Base-by-base conservation (phyloP, 2,888 invertebrate genomes). In the Aromia moschata region DNA sequence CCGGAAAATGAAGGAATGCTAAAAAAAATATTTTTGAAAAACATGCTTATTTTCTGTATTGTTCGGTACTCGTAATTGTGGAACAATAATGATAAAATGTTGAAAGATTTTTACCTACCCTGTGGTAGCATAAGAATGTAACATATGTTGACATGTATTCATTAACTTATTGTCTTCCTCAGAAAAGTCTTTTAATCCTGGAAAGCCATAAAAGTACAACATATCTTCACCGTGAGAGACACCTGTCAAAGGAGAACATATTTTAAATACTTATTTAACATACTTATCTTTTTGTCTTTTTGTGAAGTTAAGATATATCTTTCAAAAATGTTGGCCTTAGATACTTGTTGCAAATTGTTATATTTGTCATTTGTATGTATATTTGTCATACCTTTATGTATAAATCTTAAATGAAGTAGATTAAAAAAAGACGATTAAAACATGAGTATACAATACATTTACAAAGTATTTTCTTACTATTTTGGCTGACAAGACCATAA, bases 281-380 rank as follows among this genome's bases (percentile, higher is more conserved):
- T n/a, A n/a, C n/a, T n/a, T n/a, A n/a, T n/a, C n/a, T n/a, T n/a
- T n/a, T n/a, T n/a, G n/a, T n/a, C n/a, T n/a, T n/a, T n/a, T n/a
- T n/a, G n/a, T n/a, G n/a, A n/a, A n/a, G n/a, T n/a, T n/a, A n/a
- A n/a, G n/a, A n/a, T n/a, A n/a, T n/a, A n/a, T n/a, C n/a, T n/a
- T n/a, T 25, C n/a, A 89, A 37, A 7, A 37, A n/a, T 37, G 12
- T 15, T 18, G 2, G 17, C n/a, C 3, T n/a, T 3, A 37, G n/a
- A 37, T 7, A 37, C 11, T 37, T n/a, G 14, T 18, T 16, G 9
- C 25, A 25, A 4, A 4, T 25, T 9, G 25, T 25, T 25, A 25
- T 5, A 25, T 4, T 25, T 9, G 25, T 25, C 25, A 5, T 25
- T 5, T 9, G 9, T 25, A 25, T 25, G 25, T 25, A 25, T 5